Conservation (phyloP, 92 coral and sea anemone genomes). For the Bergia puertoricense region DNA sequence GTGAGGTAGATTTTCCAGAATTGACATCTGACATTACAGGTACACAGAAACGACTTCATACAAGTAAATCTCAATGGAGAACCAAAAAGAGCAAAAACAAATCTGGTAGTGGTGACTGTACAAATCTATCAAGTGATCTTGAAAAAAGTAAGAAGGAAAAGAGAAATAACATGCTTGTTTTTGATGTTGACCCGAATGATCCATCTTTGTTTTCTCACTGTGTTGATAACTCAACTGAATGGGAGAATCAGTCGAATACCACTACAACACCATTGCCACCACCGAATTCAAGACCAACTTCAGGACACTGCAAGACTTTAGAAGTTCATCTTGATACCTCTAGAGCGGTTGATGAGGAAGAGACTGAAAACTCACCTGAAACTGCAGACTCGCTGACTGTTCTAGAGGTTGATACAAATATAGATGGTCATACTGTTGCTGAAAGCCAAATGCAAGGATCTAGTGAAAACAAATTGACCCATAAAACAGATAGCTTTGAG, state of each 20-base stretch:
- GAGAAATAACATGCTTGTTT: constrained; percentile 54
- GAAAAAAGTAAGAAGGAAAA: constrained; percentile 28
- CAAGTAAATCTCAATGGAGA: constrained; percentile 45
- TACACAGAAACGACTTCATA: constrained; percentile 48
- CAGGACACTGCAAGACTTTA: constrained; percentile 38
- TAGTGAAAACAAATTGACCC: background rate
- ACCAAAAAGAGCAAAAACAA: background rate
- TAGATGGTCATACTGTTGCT: background rate
- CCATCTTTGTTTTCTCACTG: constrained; percentile 70
- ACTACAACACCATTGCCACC: constrained; percentile 68
- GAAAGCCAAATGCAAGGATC: constrained; percentile 10
- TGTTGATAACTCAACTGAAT: constrained; percentile 27
- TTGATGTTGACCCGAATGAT: constrained; percentile 88
- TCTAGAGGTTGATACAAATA: background rate
- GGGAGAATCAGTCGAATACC: constrained; percentile 34
- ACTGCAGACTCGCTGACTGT: constrained; percentile 26
- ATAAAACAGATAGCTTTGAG: background rate
- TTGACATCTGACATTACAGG: constrained; percentile 25
- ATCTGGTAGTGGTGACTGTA: background rate
- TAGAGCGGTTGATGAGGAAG: constrained; percentile 6
- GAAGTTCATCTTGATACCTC: constrained; percentile 29
- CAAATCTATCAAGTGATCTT: background rate
- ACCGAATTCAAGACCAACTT: constrained; percentile 81
- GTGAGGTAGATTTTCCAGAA: constrained; percentile 42
- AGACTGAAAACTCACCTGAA: constrained; percentile 9